phyloP scores from a whole-genome alignment of 2,113 vertebrate genomes.

The Ursus arctos region DNA sequence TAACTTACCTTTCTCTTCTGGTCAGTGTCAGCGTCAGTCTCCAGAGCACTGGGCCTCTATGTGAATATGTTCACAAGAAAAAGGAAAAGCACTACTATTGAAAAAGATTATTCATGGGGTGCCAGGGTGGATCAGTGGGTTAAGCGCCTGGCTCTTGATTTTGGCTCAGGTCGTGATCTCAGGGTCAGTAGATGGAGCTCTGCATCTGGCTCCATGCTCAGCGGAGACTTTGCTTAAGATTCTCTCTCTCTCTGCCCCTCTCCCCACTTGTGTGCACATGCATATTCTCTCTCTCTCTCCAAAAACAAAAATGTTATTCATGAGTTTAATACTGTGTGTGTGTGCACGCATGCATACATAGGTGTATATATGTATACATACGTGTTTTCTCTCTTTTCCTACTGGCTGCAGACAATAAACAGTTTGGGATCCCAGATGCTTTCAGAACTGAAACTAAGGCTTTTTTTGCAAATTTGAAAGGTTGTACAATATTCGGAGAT shows the following conservation, averaged over 20 bases:
- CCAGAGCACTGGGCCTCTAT: not conserved
- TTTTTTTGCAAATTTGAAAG: not conserved
- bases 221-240: too few species aligned
- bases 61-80: not conserved
- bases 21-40: fast-evolving
- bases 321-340: not conserved
- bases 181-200: not conserved
- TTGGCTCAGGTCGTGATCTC: not conserved
- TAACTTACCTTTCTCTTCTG: not conserved
- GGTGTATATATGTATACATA: fast-evolving
- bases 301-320: not conserved
- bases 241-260: too few species aligned
- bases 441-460: not conserved
- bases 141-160: not conserved
- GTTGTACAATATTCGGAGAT: fast-evolving
- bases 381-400: not conserved
- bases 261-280: too few species aligned
- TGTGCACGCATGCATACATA: fast-evolving
- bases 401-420: too few species aligned
- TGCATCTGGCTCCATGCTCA: too few species aligned
- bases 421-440: not conserved
- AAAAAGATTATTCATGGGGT: not conserved
- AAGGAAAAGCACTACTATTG: not conserved
- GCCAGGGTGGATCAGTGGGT: not conserved
- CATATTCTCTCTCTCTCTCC: not conserved